phyloP scores from a whole-genome alignment of 2,888 invertebrate species.

The Crematogaster levior region DNA sequence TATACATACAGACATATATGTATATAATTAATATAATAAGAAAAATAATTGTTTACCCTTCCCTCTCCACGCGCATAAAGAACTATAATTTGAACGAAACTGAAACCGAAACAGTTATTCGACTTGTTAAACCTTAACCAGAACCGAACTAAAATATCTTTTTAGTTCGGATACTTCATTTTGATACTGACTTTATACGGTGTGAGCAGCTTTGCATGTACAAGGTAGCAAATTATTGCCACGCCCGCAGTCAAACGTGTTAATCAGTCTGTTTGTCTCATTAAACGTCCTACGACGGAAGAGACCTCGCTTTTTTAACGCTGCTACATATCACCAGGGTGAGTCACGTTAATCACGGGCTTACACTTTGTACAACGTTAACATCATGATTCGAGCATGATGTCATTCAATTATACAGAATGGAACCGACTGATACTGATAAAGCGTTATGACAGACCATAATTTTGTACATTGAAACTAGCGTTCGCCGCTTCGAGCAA shows the following conservation, averaged over 20 bases:
- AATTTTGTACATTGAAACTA: background rate
- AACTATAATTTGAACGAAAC: no score
- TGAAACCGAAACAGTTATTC: no score
- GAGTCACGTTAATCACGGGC: slow-evolving; percentile 46
- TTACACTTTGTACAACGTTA: slow-evolving; percentile 19
- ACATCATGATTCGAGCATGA: slow-evolving; percentile 26
- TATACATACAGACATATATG: no score
- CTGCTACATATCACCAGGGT: slow-evolving; percentile 25
- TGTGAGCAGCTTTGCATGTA: background rate
- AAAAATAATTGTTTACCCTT: no score
- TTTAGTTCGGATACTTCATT: no score
- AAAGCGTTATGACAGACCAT: background rate
- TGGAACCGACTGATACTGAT: slow-evolving; percentile 13
- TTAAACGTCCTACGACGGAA: slow-evolving; percentile 29
- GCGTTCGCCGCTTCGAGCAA: background rate
- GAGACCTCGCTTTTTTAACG: slow-evolving; percentile 16
- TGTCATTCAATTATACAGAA: slow-evolving; percentile 27
- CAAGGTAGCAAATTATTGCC: slow-evolving; percentile 29
- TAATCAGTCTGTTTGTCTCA: slow-evolving; percentile 44
- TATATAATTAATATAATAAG: no score
- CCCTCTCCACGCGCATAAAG: no score
- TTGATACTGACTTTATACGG: no score
- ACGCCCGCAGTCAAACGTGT: slow-evolving; percentile 25
- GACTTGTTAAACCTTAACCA: no score
- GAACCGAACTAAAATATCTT: no score